Evolutionary conservation across 2,113 vertebrate genomes (phyloP), one percentile per base, ranked within the genome.

Genomic region (Glareola pratincola): DNA sequence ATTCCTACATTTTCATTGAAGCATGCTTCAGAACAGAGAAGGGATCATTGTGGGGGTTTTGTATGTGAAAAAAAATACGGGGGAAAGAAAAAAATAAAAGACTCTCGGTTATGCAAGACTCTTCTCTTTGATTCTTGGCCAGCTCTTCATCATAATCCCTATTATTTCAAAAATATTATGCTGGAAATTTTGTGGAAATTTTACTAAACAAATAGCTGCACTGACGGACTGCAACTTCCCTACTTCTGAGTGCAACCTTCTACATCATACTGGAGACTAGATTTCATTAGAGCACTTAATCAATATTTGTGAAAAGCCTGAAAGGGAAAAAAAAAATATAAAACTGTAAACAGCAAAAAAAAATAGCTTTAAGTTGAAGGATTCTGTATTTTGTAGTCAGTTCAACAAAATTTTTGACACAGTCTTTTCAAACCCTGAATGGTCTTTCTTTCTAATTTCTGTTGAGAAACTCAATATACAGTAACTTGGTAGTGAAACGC

Each of bases 121-220:
- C 37, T 74, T 69, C 27, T 74, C 69, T 73, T 68, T 88, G 82
- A 84, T 90, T 59, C 24, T 57, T 74, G 41, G n/a, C 88, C 95
- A 90, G 12, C 8, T 94, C 67, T 94, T 71, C 78, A 96, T 92
- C 54, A 51, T 74, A 88, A 88, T 80, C 53, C 18, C 37, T 77
- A 92, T 80, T 92, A 88, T 86, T 95, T 88, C 79, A 95, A 90
- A 90, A 96, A 92, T 77, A 90, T 48, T 56, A 76, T 73, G 47
- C 34, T 96, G 90, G 90, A 94, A 92, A 88, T 47, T 80, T 89
- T 85, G 24, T 41, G 83, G 60, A 26, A 85, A 66, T 78, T 29
- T 45, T 91, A 69, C 47, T 92, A 71, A 96, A 93, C 20, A 90
- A 92, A 88, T 36, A 93, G 37, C 36, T 94, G 23, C 24, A 69